Base-by-base conservation (phyloP, 2,797 vertebrate genomes). In the Enteromius anoplus region DNA sequence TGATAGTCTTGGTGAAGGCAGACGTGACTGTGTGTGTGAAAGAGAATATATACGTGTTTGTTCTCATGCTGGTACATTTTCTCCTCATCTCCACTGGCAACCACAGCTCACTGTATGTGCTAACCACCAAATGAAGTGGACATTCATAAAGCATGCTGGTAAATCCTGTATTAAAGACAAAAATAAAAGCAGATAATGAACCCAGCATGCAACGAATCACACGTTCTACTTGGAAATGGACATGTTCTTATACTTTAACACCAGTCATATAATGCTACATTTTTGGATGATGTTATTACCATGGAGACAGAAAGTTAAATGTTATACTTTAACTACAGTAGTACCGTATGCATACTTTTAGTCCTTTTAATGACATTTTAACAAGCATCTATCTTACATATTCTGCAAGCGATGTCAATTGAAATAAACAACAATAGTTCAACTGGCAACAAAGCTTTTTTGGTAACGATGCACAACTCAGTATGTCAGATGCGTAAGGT, bases 21-120 rank as follows among this genome's bases (percentile, higher is more conserved):
- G 62, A 68, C 32, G 42, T 55, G 64, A 37, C 1, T n/a, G 60
- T 29, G 40, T 47, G 65, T 19, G 42, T 49, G 32, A 2, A 10
- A 34, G 71, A 12, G 42, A 26, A 26, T 1, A 58, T 17, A n/a
- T 73, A 5, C 53, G 71, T 65, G 21, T 75, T 6, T n/a, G 8
- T 47, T 37, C 55, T 68, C 34, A 2, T 82, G 62, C 62, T 82
- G 72, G 72, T 69, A 47, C 64, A 69, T 82, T 76, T 64, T 82
- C 72, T 69, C 62, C 81, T 82, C 72, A 82, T 82, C 81, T 82
- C 64, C 64, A 82, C 64, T 76, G 72, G 72, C 81, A 82, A 76
- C 81, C 81, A 55, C 47, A 76, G 51, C 49, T 69, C 81, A 10
- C 34, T 34, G 81, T 82, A 64, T 58, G 81, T 69, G 81, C 72